Conservation (phyloP, 2,113 vertebrate species). For the Myocastor coypus region DNA sequence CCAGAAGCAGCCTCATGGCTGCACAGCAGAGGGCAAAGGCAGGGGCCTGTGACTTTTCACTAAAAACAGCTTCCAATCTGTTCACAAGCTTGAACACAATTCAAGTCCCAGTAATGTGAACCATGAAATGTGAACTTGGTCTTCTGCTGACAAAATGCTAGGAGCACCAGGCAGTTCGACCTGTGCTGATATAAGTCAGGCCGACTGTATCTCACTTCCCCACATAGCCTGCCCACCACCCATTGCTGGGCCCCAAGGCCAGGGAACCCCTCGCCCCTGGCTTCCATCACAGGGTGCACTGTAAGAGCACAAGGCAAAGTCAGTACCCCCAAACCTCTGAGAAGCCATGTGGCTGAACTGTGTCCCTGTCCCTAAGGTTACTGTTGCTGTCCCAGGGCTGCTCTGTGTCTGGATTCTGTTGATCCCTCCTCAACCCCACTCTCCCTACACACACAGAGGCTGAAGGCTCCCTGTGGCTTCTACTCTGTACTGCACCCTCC, state of each 20-base stretch:
- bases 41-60: neutral
- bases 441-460: neutral
- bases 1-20: neutral
- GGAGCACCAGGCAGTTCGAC: neutral
- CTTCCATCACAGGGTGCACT: neutral
- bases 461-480: neutral
- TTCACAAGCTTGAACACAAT: neutral
- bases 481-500: neutral
- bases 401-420: neutral
- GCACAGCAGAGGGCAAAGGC: neutral
- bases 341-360: neutral
- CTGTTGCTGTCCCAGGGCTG: neutral
- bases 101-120: neutral
- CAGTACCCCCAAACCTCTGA: neutral
- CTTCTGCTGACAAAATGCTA: neutral
- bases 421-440: neutral
- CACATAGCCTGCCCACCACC: neutral
- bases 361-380: neutral
- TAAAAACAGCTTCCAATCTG: neutral
- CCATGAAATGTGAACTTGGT: neutral
- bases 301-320: neutral
- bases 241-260: accelerated
- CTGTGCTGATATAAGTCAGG: accelerated
- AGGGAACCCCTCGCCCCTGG: neutral
- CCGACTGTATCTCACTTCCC: too few relatives aligned